A percentile compares a stretch with the other conserved stretches of the same genome.
These are phyloP conservation scores for Ancistrus triradiatus DNA, from an alignment of 2,113 vertebrate genomes.

Conservation along the genomic window DNA sequence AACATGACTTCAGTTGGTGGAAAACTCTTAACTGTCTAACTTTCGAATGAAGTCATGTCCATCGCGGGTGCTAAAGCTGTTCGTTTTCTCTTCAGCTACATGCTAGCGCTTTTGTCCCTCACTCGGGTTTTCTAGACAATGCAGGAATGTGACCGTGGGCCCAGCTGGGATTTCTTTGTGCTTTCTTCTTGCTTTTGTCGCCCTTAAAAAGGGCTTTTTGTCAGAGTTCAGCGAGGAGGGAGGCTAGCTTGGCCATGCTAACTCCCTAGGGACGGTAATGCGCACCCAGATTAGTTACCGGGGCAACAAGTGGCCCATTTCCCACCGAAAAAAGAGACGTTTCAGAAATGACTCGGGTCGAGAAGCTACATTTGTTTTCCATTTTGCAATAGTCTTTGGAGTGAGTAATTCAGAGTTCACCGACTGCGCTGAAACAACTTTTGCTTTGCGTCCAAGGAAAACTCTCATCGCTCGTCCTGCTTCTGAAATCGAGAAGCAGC, in stretches of 20 bases:
- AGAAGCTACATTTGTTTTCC: too few species aligned
- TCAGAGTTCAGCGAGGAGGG: conserved; percentile 62
- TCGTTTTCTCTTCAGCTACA: background rate
- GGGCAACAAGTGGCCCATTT: conserved; percentile 63
- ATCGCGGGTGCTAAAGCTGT: conserved; percentile 5
- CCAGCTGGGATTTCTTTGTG: conserved; percentile 71
- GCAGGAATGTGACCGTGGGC: conserved; percentile 59
- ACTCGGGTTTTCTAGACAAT: conserved; percentile 45
- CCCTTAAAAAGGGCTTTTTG: conserved; percentile 71
- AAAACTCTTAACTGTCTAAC: too few species aligned
- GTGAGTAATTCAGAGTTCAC: too few species aligned
- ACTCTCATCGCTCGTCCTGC: too few species aligned
- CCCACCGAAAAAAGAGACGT: background rate
- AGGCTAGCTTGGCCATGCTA: conserved; percentile 62
- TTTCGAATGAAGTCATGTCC: background rate
- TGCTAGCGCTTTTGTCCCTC: background rate
- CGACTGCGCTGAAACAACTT: background rate
- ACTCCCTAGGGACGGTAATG: conserved; percentile 69
- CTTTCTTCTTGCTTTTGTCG: conserved; percentile 66
- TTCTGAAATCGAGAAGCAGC: conserved; percentile 62
- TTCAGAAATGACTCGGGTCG: background rate
- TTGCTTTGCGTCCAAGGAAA: too few species aligned
- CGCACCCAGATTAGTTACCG: conserved; percentile 72
- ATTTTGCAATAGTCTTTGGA: too few species aligned
- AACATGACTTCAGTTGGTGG: too few species aligned